Conservation (phyloP, 2,797 vertebrate genomes). For the Dendrocincla fuliginosa region DNA sequence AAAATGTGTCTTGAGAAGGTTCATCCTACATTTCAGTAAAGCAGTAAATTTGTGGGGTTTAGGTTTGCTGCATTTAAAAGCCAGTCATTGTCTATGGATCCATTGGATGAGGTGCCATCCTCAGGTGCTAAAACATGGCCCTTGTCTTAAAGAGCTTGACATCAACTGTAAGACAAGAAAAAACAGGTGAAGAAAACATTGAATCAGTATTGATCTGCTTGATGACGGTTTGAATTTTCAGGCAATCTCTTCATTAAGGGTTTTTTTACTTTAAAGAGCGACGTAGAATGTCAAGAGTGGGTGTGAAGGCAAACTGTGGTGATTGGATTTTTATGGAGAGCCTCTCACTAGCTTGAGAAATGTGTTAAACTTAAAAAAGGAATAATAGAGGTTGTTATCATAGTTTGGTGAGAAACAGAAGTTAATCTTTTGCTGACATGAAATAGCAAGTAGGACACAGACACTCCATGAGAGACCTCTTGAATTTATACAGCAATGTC, state of each 20-base stretch:
- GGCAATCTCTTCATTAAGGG: not conserved
- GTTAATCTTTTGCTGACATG: constrained; percentile 1
- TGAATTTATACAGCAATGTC: not conserved
- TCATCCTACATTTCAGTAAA: not conserved
- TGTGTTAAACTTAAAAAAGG: constrained; percentile 31
- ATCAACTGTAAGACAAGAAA: not conserved
- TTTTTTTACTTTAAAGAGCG: not conserved
- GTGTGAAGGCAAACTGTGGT: constrained; percentile 48
- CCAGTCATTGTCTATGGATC: not conserved
- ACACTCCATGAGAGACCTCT: not conserved
- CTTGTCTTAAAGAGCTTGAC: not conserved
- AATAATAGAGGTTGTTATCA: constrained; percentile 19
- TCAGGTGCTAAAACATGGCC: not conserved
- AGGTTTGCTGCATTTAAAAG: not conserved
- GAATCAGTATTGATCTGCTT: not conserved
- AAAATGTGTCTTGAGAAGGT: not conserved
- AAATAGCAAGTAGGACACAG: constrained; percentile 5
- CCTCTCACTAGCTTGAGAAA: constrained; percentile 21
- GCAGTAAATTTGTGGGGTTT: not conserved
- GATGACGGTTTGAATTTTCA: not conserved
- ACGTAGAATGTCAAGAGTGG: constrained; percentile 24
- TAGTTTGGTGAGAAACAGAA: constrained; percentile 32
- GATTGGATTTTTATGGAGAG: constrained; percentile 33
- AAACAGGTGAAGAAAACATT: not conserved
- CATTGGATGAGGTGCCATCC: not conserved